Percentiles rank a stretch among this genome's conserved stretches.
phyloP scores from a whole-genome alignment of 2,113 vertebrate genomes.

The Amia ocellicauda region DNA sequence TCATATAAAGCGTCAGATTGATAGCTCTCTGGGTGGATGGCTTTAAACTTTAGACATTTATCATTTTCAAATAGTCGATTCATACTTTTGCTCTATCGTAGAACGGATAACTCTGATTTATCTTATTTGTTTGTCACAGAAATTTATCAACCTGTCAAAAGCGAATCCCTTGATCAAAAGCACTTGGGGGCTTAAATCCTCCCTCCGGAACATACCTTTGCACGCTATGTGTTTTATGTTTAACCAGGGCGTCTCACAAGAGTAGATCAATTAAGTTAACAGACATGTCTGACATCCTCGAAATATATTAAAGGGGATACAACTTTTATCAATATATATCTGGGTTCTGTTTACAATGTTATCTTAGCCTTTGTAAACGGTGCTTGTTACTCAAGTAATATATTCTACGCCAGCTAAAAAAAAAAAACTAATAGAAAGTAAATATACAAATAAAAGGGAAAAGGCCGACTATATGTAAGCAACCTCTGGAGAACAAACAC shows the following conservation, averaged over 20 bases:
- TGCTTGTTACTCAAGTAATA: too few relatives aligned
- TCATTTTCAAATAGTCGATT: not conserved
- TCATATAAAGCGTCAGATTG: too few relatives aligned
- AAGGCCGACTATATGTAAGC: too few relatives aligned
- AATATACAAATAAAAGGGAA: too few relatives aligned
- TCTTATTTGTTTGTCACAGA: conserved; percentile 9
- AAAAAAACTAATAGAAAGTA: too few relatives aligned
- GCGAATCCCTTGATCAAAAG: conserved; percentile 18
- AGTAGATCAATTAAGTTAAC: conserved; percentile 5
- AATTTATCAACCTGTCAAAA: conserved; percentile 31
- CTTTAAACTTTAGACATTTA: not conserved
- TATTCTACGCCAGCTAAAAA: too few relatives aligned
- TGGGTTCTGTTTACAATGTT: too few relatives aligned
- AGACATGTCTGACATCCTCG: conserved; percentile 17
- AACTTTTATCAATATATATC: too few relatives aligned
- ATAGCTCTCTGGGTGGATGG: not conserved
- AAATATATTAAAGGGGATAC: too few relatives aligned
- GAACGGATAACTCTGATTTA: conserved; percentile 6
- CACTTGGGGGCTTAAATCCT: conserved; percentile 13
- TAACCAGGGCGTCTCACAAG: not conserved
- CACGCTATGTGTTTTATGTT: conserved; percentile 34
- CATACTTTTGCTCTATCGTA: not conserved
- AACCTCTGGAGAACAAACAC: too few relatives aligned
- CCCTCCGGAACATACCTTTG: conserved; percentile 21
- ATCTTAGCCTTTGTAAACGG: too few relatives aligned